Percentiles rank a stretch among this genome's conserved stretches.
These are phyloP conservation scores for Pseudomyrmex gracilis DNA, from an alignment of 1,140 invertebrate species.

Conservation along the genomic window DNA sequence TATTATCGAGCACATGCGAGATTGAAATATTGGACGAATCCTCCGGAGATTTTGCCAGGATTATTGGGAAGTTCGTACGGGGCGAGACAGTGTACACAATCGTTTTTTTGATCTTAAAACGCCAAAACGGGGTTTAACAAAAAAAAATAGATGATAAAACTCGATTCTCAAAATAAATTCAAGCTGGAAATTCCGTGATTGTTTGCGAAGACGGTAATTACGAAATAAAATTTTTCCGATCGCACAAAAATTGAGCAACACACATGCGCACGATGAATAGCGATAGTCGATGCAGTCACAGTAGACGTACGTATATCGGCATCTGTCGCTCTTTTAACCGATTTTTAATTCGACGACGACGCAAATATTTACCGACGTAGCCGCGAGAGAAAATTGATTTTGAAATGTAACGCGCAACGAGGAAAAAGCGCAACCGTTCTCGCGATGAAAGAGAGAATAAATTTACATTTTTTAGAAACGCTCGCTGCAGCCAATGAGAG, in stretches of 20 bases:
- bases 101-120: too few relatives aligned
- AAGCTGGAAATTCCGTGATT: conserved; percentile 9
- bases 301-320: conserved; percentile 3
- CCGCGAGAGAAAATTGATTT: conserved; percentile 52
- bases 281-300: conserved; percentile 6
- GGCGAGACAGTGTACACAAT: conserved; percentile 64
- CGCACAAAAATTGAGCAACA: conserved; percentile 41
- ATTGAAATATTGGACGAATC: conserved; percentile 72
- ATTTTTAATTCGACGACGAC: conserved; percentile 46
- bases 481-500: neutral
- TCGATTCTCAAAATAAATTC: conserved; percentile 59
- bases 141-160: too few relatives aligned
- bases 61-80: conserved; percentile 60
- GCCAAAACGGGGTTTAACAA: too few relatives aligned
- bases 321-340: conserved; percentile 20
- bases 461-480: conserved; percentile 34
- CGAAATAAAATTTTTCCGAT: too few relatives aligned
- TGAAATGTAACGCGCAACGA: conserved; percentile 31
- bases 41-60: conserved; percentile 64
- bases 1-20: conserved; percentile 54
- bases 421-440: conserved; percentile 7
- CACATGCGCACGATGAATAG: conserved; percentile 45
- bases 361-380: conserved; percentile 39
- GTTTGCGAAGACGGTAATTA: neutral
- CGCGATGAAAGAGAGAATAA: conserved; percentile 28